Evolutionary conservation across 2,888 invertebrate genomes (phyloP), one percentile per base, ranked within the genome.

Genomic region (Odontocerum albicorne): DNA sequence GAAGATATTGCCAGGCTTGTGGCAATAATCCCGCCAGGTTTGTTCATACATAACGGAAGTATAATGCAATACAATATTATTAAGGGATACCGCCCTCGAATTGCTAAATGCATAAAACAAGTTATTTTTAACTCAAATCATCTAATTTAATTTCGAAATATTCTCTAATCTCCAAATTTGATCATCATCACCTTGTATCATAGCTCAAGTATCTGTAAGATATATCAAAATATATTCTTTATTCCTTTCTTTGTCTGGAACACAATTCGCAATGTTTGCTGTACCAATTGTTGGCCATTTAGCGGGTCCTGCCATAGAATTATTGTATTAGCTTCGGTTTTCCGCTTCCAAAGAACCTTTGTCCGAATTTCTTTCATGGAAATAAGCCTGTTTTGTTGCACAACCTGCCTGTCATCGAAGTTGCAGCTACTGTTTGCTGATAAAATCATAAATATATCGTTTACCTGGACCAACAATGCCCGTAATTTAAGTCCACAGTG

Each of bases 281-380:
- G 35, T 53, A 42, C 51, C 52, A 39, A 60, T 55, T 58, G 60
- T 55, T 57, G 60, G 57, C 55, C 57, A 58, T 58, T 60, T 60
- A 60, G 57, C 46, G 50, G 50, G 35, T 50, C 49, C 40, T 27
- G 27, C 51, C 49, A 57, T 55, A 47, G 55, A 57, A 55, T 42
- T 50, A 50, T 51, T 55, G 57, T 60, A 57, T 60, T 55, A 55
- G 57, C 46, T 49, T 60, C 60, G 60, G 60, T 60, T 60, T 60
- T 60, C 60, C 57, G 60, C 57, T 60, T 60, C 57, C 55, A 55
- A 52, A 46, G 16, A 45, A 13, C 49, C 51, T 47, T 56, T 56
- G 53, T 59, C 45, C 40, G 39, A 10, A 19, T 22, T 17, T 36
- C 36, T 50, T 59, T 59, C 59, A 47, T n/a, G 15, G 20, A 46